Evolutionary conservation across 2,113 vertebrate genomes (phyloP).

Genomic region (Solea solea): DNA sequence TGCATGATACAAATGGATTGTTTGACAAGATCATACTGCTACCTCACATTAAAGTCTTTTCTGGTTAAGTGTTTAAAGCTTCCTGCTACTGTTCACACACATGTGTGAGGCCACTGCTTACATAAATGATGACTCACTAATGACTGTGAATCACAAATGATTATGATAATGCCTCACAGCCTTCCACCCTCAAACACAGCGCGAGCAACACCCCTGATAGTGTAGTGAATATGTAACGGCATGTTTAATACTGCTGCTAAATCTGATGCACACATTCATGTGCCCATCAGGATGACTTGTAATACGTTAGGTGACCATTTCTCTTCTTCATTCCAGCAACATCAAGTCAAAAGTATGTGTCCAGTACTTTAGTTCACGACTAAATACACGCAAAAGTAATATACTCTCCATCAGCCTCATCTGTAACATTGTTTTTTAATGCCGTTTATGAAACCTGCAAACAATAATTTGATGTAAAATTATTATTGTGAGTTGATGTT

Average conservation of each 20-base stretch:
- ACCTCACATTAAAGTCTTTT: conserved; percentile 12
- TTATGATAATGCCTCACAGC: conserved; percentile 65
- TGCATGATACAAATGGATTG: conserved; percentile 7
- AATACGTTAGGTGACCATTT: not conserved
- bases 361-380: not conserved
- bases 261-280: not conserved
- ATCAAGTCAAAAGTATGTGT: not conserved
- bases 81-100: conserved; percentile 38
- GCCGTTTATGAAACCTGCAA: too few species aligned
- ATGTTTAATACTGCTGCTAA: not conserved
- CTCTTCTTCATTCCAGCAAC: not conserved
- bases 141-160: conserved; percentile 62
- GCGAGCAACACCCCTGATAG: conserved; percentile 9
- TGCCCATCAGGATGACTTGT: not conserved
- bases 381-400: not conserved
- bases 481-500: too few species aligned
- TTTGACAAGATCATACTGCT: conserved; percentile 4
- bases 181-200: conserved; percentile 53
- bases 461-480: too few species aligned
- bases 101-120: conserved; percentile 44
- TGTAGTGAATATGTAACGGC: conserved; percentile 11
- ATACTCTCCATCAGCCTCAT: not conserved
- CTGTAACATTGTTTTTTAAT: too few species aligned
- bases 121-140: conserved; percentile 70
- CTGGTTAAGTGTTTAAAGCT: not conserved